Evolutionary conservation across 1,140 invertebrate species (phyloP), one percentile per base, ranked within the genome.

Genomic region (Glossosoma conforme): DNA sequence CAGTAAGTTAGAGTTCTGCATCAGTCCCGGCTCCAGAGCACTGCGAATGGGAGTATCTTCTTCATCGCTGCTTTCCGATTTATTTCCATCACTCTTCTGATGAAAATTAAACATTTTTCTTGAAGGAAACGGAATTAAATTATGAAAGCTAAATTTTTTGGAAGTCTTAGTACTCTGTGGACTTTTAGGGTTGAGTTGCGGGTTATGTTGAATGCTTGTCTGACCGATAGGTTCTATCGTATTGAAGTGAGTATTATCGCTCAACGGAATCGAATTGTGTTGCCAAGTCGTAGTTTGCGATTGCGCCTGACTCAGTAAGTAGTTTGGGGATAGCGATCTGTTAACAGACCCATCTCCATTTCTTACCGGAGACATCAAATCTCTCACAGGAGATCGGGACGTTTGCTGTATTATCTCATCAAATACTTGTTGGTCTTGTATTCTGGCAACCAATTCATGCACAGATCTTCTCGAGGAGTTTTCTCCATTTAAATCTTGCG

Each of bases 381-480:
- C 51, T 50, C 56, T 41, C n/a, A 46, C 33, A 8, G 56, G 51
- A 18, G 56, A 58, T 15, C 55, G 28, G 19, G 55, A 57, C 14
- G 41, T 30, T n/a, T 43, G 36, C 22, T 58, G 45, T 9, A 58
- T 45, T 54, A n/a, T n/a, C n/a, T 58, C 56, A 42, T 58, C 56
- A 6, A 58, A 35, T 6, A 53, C 30, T 44, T 76, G 70, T 47
- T 75, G 66, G 44, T 74, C 67, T 61, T 80, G 77, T 15, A 79
- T 77, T 61, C 74, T 68, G 2, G 77, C 78, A 20, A 80, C 76
- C 52, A 81, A 62, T 60, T 81, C 79, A 60, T 79, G 77, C 0
- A 81, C 79, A 1, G 76, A 76, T 60, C 70, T 77, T 52, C 77
- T 62, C 3, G 68, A 55, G 21, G 60, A 60, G 11, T 56, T 45